Percentiles rank a stretch among this genome's conserved stretches.
These are phyloP conservation scores for Alloplasta piceator DNA, from an alignment of 2,888 invertebrate genomes.

Conservation along the genomic window DNA sequence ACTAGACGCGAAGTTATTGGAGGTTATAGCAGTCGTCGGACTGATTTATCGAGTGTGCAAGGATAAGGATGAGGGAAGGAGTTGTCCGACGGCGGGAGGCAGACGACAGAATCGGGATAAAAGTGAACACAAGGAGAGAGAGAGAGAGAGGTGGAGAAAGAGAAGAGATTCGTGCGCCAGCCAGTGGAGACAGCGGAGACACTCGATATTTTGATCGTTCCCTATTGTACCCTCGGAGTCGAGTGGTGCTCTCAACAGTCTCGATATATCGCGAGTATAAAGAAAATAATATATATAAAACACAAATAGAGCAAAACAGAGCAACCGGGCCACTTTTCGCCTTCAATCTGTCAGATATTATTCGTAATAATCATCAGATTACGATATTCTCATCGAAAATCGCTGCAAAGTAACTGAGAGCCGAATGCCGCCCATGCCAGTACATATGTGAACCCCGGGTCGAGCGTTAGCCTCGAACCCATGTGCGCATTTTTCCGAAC, in stretches of 20 bases:
- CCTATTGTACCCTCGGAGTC: constrained; percentile 60
- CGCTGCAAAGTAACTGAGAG: too few relatives aligned
- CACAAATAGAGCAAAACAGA: too few relatives aligned
- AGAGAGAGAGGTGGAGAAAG: background rate
- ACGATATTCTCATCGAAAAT: too few relatives aligned
- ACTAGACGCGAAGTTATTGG: constrained; percentile 28
- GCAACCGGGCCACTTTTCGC: too few relatives aligned
- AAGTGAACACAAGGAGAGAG: constrained; percentile 57
- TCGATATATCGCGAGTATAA: constrained; percentile 20
- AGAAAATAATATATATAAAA: too few relatives aligned
- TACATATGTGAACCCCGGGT: too few relatives aligned
- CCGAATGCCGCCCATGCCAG: too few relatives aligned
- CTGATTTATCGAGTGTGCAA: constrained; percentile 62
- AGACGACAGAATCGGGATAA: constrained; percentile 37
- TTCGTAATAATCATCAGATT: too few relatives aligned
- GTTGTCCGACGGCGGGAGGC: constrained; percentile 34
- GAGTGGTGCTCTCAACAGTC: constrained; percentile 52
- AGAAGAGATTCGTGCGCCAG: constrained; percentile 25
- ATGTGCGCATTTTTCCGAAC: too few relatives aligned
- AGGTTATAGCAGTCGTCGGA: constrained; percentile 7
- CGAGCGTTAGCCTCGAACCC: too few relatives aligned
- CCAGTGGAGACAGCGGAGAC: constrained; percentile 59
- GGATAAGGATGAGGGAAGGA: constrained; percentile 19
- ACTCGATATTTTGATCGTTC: constrained; percentile 68
- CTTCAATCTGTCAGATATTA: too few relatives aligned